Base-by-base conservation (phyloP, 2,888 invertebrate genomes). In the Tenthredo amoena region DNA sequence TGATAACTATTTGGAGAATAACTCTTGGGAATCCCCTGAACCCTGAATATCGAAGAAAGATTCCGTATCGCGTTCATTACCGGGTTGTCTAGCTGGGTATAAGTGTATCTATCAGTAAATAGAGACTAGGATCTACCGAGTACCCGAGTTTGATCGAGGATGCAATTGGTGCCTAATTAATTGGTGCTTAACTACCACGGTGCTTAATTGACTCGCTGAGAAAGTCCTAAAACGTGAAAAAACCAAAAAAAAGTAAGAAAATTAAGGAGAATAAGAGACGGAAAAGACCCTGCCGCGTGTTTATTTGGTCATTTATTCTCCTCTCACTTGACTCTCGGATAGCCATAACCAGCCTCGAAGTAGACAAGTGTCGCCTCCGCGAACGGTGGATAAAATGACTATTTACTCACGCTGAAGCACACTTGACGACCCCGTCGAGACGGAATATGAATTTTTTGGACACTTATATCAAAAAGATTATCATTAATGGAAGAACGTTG, bases 141-240 rank as follows among this genome's bases (percentile, higher is more conserved):
- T 55, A 10, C n/a, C 55, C n/a, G 37, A n/a, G 43, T 55, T 34
- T 21, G 34, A 34, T 55, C 77, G 50, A n/a, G 50, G 77, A 55
- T 12, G n/a, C 18, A 77, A 77, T 77, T 50, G 50, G 77, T n/a
- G 77, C 34, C 34, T 77, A 77, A 77, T 77, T 77, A 77, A 77
- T 77, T 77, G 77, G 40, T 18, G 77, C 77, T 77, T 55, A 77
- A 40, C 18, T 34, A 55, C 47, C n/a, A 50, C 34, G 34, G 26
- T 31, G 31, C 34, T 37, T 34, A 43, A 74, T 74, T 74, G 40
- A 74, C 21, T 74, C 31, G 74, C 10, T 26, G 26, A 5, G 43
- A 43, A 74, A 40, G 43, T 31, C 26, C 4, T 34, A 18, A 21
- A 40, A 43, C 10, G 74, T 9, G n/a, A 12, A 21, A 43, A 21